These are phyloP conservation scores for Popillia japonica DNA, from an alignment of 1,140 invertebrate genomes.

Conservation along the genomic window DNA sequence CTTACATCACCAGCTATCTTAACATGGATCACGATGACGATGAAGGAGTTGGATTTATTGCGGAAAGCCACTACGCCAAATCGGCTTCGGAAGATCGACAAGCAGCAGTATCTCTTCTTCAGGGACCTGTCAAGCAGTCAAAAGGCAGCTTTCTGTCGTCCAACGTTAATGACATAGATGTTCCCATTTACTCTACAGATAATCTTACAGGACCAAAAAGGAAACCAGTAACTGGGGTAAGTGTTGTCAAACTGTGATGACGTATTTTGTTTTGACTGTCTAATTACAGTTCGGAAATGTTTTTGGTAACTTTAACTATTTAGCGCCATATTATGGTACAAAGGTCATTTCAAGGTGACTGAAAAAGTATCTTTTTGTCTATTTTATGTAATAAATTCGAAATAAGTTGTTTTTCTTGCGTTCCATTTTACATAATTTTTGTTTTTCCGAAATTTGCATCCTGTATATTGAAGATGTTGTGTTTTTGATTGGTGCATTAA, in stretches of 20 bases:
- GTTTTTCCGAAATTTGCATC: neutral
- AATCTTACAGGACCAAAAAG: conserved; percentile 51
- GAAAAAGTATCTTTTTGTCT: neutral
- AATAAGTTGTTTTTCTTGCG: neutral
- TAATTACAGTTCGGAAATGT: neutral
- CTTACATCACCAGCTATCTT: neutral
- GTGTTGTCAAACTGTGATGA: conserved; percentile 27
- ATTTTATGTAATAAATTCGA: neutral
- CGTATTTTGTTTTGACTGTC: neutral
- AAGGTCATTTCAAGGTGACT: neutral
- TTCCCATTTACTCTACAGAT: conserved; percentile 64
- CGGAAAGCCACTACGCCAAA: conserved; percentile 67
- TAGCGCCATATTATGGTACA: neutral
- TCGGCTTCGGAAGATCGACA: conserved; percentile 60
- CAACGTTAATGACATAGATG: conserved; percentile 67
- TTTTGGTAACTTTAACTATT: neutral
- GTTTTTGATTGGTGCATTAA: neutral
- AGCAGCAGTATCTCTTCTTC: conserved; percentile 61
- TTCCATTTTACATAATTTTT: neutral
- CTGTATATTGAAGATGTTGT: neutral
- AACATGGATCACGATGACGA: conserved; percentile 66
- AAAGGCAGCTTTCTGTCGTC: conserved; percentile 64
- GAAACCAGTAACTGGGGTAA: conserved; percentile 50
- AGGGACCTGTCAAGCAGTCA: conserved; percentile 59
- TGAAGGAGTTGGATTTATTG: conserved; percentile 66